Evolutionary conservation across 1,140 invertebrate genomes (phyloP).

Genomic region (Lepidurus couesii): DNA sequence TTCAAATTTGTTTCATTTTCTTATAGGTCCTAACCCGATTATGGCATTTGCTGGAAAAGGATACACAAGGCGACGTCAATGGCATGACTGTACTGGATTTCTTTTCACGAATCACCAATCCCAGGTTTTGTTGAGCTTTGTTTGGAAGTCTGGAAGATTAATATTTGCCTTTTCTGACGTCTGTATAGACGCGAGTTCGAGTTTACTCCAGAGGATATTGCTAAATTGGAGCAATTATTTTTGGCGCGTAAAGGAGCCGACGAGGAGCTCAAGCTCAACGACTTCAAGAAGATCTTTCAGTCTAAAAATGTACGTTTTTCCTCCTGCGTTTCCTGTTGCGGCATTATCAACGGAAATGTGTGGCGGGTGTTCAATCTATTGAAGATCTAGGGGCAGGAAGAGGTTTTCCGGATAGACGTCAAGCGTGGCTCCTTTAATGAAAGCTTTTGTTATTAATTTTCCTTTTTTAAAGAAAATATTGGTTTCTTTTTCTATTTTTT

Average conservation of each 20-base stretch:
- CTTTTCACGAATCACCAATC: constrained; percentile 62
- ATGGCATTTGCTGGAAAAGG: constrained; percentile 67
- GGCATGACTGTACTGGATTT: constrained; percentile 75
- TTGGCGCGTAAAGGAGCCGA: constrained; percentile 70
- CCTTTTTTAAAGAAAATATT: too few species aligned
- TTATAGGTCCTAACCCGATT: constrained; percentile 71
- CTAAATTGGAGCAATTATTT: constrained; percentile 75
- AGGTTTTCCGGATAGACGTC: background rate
- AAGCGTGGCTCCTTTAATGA: too few species aligned
- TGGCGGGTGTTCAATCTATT: background rate
- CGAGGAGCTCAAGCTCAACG: constrained; percentile 72
- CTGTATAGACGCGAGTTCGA: constrained; percentile 60
- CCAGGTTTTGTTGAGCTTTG: constrained; percentile 52
- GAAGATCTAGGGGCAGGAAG: background rate
- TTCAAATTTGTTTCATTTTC: background rate
- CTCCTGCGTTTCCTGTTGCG: background rate
- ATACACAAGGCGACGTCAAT: constrained; percentile 59
- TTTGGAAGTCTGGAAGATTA: background rate
- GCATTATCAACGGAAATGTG: background rate
- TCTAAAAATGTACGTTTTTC: constrained; percentile 73
- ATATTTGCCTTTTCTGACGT: constrained; percentile 28
- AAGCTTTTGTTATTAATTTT: too few species aligned
- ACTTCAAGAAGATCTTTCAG: constrained; percentile 86
- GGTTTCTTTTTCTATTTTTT: background rate
- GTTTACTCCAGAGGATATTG: constrained; percentile 70